Percentiles rank a stretch among this genome's conserved stretches.
phyloP scores from a whole-genome alignment of 2,113 vertebrate species.

The Pyrgilauda ruficollis region DNA sequence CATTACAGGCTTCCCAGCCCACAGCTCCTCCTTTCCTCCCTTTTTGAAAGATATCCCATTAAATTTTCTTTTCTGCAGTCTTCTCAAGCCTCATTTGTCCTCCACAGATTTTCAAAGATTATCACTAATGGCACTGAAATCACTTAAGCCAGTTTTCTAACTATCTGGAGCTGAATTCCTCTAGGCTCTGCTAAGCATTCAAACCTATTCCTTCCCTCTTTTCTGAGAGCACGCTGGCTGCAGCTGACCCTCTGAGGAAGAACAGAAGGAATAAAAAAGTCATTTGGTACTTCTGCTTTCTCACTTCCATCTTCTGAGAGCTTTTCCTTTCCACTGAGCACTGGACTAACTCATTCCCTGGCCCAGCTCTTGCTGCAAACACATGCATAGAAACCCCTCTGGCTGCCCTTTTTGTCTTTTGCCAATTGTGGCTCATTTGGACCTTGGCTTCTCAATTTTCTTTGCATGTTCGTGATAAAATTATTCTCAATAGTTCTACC shows the following conservation, averaged over 20 bases:
- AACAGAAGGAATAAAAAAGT: constrained; percentile 7
- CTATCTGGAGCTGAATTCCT: constrained; percentile 1
- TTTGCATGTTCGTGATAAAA: constrained; percentile 14
- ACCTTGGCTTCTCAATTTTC: constrained; percentile 31
- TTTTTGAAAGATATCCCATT: background rate
- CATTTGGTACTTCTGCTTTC: constrained; percentile 36
- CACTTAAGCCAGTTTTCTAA: constrained; percentile 5
- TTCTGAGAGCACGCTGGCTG: background rate
- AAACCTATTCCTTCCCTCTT: background rate
- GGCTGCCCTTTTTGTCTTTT: constrained; percentile 23
- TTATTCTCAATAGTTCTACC: background rate
- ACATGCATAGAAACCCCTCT: constrained; percentile 9
- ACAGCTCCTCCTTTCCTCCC: background rate
- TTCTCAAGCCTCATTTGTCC: constrained; percentile 48
- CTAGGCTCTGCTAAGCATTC: background rate
- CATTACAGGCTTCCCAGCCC: background rate
- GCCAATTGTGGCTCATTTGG: constrained; percentile 43
- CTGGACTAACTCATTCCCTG: constrained; percentile 3
- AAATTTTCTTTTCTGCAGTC: background rate
- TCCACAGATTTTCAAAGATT: constrained; percentile 33
- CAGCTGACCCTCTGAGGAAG: constrained; percentile 24
- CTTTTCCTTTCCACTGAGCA: constrained; percentile 4
- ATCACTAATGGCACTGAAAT: constrained; percentile 39
- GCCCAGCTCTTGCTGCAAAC: constrained; percentile 13
- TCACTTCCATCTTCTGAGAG: constrained; percentile 35